Evolutionary conservation across 2,888 invertebrate genomes (phyloP), one percentile per base, ranked within the genome.

Genomic region (Scaptomyza cyrtandrae): DNA sequence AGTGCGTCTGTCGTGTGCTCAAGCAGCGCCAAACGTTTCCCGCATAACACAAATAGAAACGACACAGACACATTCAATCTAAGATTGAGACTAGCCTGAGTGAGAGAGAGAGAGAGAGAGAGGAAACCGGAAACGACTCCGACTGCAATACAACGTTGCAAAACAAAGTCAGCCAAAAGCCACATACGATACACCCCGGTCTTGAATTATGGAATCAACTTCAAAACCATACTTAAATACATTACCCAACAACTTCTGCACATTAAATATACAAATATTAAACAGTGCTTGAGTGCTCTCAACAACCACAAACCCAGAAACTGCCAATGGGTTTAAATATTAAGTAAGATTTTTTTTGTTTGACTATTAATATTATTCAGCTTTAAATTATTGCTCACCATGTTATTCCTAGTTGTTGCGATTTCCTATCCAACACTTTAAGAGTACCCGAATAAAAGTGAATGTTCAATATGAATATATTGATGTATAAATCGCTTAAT

Each of bases 1-100:
- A 82, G 83, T 70, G 82, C 75, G 86, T 85, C 85, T 78, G 81
- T 82, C 75, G 87, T 82, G 88, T 85, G 85, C 72, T 78, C 75
- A 78, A 80, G 77, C 71, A 71, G 58, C 69, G 46, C 64, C 71
- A 62, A 71, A 61, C 65, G 78, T 70, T 68, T 68, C 39, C 75
- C 63, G 49, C 67, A 79, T 79, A 63, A 79, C 81, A 72, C 81
- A 78, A 84, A 72, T 78, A 75, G 70, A 71, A 71, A 63, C 74
- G 39, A 55, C 50, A 41, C 44, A 58, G 41, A 53, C 56, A 56
- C 53, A 64, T 59, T 67, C 66, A 61, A 71, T 76, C 66, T 65
- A 14, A 45, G 52, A 71, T 62, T 59, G 55, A 50, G 48, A 55
- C 50, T 59, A 50, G 66, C 62, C 79, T 74, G 70, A 74, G 78